Evolutionary conservation across 1,140 invertebrate genomes (phyloP).

Genomic region (Melitaea cinxia): DNA sequence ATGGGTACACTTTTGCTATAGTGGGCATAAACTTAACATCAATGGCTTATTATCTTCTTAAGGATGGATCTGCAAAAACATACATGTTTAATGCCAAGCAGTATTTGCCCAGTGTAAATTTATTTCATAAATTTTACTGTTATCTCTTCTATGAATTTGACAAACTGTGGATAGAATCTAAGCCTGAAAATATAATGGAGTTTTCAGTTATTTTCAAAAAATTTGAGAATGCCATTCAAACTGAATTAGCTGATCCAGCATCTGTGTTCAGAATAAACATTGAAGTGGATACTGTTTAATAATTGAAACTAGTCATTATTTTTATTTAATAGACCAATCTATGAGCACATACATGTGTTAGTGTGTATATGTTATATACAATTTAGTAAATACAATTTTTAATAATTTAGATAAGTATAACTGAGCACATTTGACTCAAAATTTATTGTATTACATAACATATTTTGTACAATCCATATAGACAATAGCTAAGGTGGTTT

Average conservation of each 20-base stretch:
- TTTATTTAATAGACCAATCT: conserved; percentile 16
- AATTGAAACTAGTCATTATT: conserved; percentile 36
- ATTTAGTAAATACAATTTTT: too few relatives aligned
- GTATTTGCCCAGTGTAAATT: conserved; percentile 86
- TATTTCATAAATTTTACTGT: conserved; percentile 97
- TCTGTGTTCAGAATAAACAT: conserved; percentile 89
- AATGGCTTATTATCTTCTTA: conserved; percentile 91
- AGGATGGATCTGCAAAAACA: conserved; percentile 91
- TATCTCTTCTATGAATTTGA: conserved; percentile 97
- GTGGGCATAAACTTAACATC: conserved; percentile 97
- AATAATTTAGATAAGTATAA: too few relatives aligned
- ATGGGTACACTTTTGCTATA: conserved; percentile 95
- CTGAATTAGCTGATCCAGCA: conserved; percentile 84
- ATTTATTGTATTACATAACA: too few relatives aligned
- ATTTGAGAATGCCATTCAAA: conserved; percentile 89
- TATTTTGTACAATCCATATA: too few relatives aligned
- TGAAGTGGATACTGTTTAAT: conserved; percentile 85
- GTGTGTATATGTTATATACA: neutral
- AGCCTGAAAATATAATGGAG: conserved; percentile 97
- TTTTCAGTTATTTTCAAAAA: conserved; percentile 93
- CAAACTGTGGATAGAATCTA: conserved; percentile 94
- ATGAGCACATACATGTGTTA: neutral
- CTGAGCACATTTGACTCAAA: too few relatives aligned
- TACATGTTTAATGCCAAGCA: conserved; percentile 95
- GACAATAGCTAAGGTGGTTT: too few relatives aligned